Base-by-base conservation (phyloP, 2,113 vertebrate genomes). In the Tenrec ecaudatus region DNA sequence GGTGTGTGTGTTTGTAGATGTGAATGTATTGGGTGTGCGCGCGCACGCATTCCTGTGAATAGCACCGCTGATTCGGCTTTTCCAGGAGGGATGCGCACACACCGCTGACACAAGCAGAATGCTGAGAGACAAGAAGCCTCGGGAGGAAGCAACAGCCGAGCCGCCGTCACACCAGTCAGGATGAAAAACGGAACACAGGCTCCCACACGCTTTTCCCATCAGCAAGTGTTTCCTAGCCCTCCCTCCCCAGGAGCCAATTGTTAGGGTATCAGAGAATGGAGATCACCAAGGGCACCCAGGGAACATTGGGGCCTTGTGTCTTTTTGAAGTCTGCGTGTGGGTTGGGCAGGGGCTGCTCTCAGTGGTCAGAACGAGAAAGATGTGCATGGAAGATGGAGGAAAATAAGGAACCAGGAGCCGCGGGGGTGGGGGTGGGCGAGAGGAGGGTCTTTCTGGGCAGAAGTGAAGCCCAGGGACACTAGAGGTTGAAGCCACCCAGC, bases 101-200 rank as follows among this genome's bases (percentile, higher is more conserved):
- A 29, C 47, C 47, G 92, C 93, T 80, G 75, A 82, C 79, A 38
- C 23, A 64, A 57, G 91, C 88, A 82, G 25, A 84, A 14, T 1
- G 0, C 69, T 19, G 71, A 33, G 38, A 22, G 47, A 53, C 9
- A 25, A 29, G 73, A 62, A 38, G 47, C 81, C 47, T 75, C 62
- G 0, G 75, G 43, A 66, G 40, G 64, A 15, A 31, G 73, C 1
- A 20, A 9, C 1, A 0, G 17, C 0, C 6, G 11, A 15, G 47
- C 1, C 0, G 0, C 10, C 31, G 40, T 77, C 80, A 1, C 16
- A 11, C 0, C 0, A 53, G 1, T n/a, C 66, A 1, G 25, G 31
- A 1, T 0, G n/a, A 86, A 69, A 40, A 60, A 1, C 0, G 0
- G 3, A 29, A 14, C 20, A 3, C 31, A 16, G 15, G 0, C 15